Conservation (phyloP, 1,140 invertebrate genomes). For the Leptonema lineaticorne region DNA sequence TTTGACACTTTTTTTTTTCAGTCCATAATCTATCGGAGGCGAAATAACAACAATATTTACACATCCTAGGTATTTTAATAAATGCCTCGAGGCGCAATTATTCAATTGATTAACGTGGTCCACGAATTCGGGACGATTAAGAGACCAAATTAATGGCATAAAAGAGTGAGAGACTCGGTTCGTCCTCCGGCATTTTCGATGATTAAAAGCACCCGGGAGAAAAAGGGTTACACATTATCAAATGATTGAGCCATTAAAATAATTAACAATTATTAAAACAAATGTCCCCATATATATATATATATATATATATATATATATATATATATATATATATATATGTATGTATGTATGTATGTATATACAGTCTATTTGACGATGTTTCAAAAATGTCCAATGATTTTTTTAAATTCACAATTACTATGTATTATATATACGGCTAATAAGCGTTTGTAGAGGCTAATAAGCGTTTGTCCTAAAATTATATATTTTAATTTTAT, state of each 20-base stretch:
- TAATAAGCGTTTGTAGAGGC: no score
- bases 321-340: not conserved
- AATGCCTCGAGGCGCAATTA: not conserved
- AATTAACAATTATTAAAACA: slow-evolving; percentile 27
- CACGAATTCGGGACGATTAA: slow-evolving; percentile 9
- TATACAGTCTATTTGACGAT: no score
- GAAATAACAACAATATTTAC: slow-evolving; percentile 8
- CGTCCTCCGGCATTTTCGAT: not conserved
- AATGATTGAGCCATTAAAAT: slow-evolving; percentile 29
- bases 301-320: not conserved
- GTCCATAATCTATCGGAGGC: not conserved
- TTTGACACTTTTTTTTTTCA: no score
- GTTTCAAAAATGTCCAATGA: no score
- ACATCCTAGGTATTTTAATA: not conserved
- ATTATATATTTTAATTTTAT: no score
- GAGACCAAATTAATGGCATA: not conserved
- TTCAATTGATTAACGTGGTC: slow-evolving; percentile 7
- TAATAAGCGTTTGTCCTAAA: no score
- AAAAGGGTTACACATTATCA: slow-evolving; percentile 19
- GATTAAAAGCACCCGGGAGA: not conserved
- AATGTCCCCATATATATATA: not conserved
- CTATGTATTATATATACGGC: no score
- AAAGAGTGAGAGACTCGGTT: not conserved
- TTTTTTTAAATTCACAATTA: no score
- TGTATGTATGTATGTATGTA: not conserved